These are phyloP conservation scores for Apodemus agrarius DNA, from an alignment of 2,797 vertebrate species.

Conservation along the genomic window DNA sequence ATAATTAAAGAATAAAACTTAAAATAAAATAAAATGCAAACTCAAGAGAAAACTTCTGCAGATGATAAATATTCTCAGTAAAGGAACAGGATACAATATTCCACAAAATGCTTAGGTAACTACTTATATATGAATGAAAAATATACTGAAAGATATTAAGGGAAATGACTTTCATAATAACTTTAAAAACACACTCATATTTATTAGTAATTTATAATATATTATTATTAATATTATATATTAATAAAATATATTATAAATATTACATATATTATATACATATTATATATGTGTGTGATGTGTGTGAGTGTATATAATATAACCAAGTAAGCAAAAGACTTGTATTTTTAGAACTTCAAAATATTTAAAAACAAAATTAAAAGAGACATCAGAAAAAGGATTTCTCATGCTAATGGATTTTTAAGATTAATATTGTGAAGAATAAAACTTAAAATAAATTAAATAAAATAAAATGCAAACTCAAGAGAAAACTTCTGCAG, in stretches of 20 bases:
- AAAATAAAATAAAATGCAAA: neutral
- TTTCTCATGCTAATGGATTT: neutral
- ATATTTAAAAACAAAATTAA: neutral
- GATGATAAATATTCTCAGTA: neutral
- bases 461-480: neutral
- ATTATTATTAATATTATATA: too few relatives aligned
- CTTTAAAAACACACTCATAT: neutral
- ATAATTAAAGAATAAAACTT: neutral
- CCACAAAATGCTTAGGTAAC: too few relatives aligned
- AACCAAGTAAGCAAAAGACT: neutral
- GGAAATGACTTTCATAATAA: neutral
- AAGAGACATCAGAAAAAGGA: neutral
- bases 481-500: neutral
- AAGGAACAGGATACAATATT: too few relatives aligned
- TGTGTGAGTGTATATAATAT: too few relatives aligned
- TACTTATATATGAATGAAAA: too few relatives aligned
- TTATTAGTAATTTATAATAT: too few relatives aligned
- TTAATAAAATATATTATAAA: too few relatives aligned
- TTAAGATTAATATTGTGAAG: neutral
- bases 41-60: neutral
- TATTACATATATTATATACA: too few relatives aligned
- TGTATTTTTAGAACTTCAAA: neutral
- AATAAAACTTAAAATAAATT: neutral
- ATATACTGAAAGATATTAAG: too few relatives aligned
- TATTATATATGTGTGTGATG: too few relatives aligned